phyloP scores from a whole-genome alignment of 2,113 vertebrate genomes.

The Edolisoma coerulescens region DNA sequence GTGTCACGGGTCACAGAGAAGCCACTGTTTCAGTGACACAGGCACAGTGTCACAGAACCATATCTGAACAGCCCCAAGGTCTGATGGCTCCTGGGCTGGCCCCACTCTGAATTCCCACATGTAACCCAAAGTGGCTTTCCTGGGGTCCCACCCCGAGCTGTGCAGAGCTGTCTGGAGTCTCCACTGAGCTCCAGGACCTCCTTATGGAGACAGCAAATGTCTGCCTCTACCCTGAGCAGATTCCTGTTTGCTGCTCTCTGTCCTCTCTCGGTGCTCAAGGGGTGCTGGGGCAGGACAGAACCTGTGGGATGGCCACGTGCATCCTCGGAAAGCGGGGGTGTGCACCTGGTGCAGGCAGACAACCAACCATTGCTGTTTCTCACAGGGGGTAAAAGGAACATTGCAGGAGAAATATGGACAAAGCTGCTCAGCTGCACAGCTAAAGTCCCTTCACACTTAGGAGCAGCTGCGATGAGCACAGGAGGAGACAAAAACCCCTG shows the following conservation, averaged over 20 bases:
- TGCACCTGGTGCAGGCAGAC: not conserved
- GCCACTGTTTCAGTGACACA: not conserved
- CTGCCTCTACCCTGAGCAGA: not conserved
- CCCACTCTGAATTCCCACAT: accelerated
- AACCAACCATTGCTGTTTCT: accelerated
- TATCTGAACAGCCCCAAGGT: not conserved
- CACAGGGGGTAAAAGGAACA: not conserved
- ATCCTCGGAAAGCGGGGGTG: not conserved
- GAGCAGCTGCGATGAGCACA: not conserved
- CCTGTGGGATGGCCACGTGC: accelerated
- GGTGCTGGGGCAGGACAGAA: not conserved
- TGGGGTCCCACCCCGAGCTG: accelerated
- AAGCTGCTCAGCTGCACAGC: not conserved
- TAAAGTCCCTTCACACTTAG: not conserved
- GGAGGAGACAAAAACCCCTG: not conserved
- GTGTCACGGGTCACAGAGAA: not conserved
- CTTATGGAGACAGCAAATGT: not conserved
- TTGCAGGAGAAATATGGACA: not conserved
- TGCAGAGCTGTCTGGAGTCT: not conserved
- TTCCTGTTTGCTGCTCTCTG: not conserved
- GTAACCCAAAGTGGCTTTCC: not conserved
- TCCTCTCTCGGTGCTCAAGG: not conserved
- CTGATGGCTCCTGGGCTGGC: not conserved
- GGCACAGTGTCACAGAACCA: accelerated
- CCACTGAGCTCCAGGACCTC: not conserved